Evolutionary conservation across 2,888 invertebrate genomes (phyloP).

Genomic region (Spodoptera littoralis): DNA sequence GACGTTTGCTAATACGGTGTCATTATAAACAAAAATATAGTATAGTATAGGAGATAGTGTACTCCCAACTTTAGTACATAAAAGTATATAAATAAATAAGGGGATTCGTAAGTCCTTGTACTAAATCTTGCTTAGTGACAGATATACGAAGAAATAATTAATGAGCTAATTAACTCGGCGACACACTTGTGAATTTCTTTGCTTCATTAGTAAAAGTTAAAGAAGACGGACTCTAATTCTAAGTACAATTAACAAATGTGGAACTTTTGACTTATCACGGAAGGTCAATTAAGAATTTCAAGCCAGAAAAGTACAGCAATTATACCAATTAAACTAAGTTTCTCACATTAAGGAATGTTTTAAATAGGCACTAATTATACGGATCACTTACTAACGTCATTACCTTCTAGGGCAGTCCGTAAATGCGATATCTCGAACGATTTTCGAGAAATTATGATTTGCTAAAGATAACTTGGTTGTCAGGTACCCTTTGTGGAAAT

Average conservation of each 20-base stretch:
- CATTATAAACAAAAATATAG: too few relatives aligned
- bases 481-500: too few relatives aligned
- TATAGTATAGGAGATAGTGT: too few relatives aligned
- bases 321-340: constrained; percentile 68
- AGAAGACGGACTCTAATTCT: constrained; percentile 66
- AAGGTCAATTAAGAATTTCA: constrained; percentile 75
- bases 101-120: constrained; percentile 14
- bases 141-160: constrained; percentile 44
- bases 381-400: constrained; percentile 2
- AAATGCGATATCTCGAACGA: too few relatives aligned
- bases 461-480: too few relatives aligned
- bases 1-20: too few relatives aligned
- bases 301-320: constrained; percentile 67
- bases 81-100: constrained; percentile 32
- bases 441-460: too few relatives aligned
- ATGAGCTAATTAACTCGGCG: constrained; percentile 44
- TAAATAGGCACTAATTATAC: constrained; percentile 30
- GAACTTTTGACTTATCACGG: constrained; percentile 69
- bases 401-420: too few relatives aligned
- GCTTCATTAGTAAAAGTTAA: constrained; percentile 53
- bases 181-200: constrained; percentile 53
- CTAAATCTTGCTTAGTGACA: constrained; percentile 24
- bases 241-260: constrained; percentile 76
- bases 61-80: background rate
- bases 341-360: constrained; percentile 25